phyloP scores from a whole-genome alignment of 2,797 vertebrate species.

The Halcyon smyrnensis region DNA sequence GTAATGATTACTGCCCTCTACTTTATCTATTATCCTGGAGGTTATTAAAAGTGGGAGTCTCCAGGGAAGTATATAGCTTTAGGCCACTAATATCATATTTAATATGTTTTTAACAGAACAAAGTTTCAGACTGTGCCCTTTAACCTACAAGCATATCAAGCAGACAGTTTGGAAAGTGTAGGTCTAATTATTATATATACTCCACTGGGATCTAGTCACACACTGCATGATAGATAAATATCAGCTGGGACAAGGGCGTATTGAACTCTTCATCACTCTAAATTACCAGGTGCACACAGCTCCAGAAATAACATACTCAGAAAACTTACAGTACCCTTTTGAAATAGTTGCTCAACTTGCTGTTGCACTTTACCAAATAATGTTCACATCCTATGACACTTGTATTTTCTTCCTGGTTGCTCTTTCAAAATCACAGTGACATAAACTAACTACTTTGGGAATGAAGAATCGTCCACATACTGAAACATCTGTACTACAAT shows the following conservation, averaged over 20 bases:
- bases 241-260: conserved; percentile 32
- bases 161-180: conserved; percentile 58
- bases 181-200: conserved; percentile 73
- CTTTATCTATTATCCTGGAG: conserved; percentile 80
- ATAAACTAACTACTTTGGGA: background rate
- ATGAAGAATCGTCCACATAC: background rate
- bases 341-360: conserved; percentile 22
- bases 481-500: background rate
- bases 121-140: conserved; percentile 68
- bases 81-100: conserved; percentile 78
- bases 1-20: conserved; percentile 82
- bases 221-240: conserved; percentile 58
- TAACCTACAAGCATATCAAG: conserved; percentile 62
- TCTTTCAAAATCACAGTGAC: background rate
- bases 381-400: background rate
- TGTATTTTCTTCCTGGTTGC: background rate
- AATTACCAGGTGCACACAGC: conserved; percentile 33
- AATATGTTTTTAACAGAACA: conserved; percentile 77
- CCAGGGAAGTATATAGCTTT: conserved; percentile 74
- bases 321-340: conserved; percentile 31
- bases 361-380: background rate
- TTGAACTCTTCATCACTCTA: conserved; percentile 64
- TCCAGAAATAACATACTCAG: conserved; percentile 29
- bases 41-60: conserved; percentile 82
- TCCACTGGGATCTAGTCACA: conserved; percentile 53